These are phyloP conservation scores for Aethina tumida DNA, from an alignment of 1,140 invertebrate genomes.

Conservation along the genomic window DNA sequence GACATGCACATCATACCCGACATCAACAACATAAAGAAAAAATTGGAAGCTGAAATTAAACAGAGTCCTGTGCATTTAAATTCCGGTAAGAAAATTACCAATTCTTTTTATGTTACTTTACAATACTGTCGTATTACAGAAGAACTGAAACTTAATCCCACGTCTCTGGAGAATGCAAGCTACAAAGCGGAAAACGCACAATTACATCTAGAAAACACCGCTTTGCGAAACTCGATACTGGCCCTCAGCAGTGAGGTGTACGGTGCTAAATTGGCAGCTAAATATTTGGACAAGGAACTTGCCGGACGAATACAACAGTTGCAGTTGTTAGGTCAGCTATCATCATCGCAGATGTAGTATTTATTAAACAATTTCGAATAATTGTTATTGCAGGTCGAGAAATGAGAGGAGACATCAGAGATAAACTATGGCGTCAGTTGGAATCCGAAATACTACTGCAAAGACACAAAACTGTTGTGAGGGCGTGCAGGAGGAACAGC, in stretches of 20 bases:
- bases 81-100: slow-evolving; percentile 1
- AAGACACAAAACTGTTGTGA: slow-evolving; percentile 71
- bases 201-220: slow-evolving; percentile 58
- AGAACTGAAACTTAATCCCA: slow-evolving; percentile 29
- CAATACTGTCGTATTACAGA: slow-evolving; percentile 20
- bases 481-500: slow-evolving; percentile 40
- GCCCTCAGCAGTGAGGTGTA: slow-evolving; percentile 72
- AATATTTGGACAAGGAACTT: slow-evolving; percentile 79
- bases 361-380: slow-evolving; percentile 1
- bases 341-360: not conserved
- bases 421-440: slow-evolving; percentile 74
- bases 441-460: slow-evolving; percentile 80
- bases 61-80: slow-evolving; percentile 31
- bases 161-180: slow-evolving; percentile 36
- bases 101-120: slow-evolving; percentile 11
- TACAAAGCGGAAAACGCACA: slow-evolving; percentile 55
- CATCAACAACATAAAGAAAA: slow-evolving; percentile 33
- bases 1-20: slow-evolving; percentile 33
- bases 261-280: slow-evolving; percentile 70
- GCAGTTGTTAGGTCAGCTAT: slow-evolving; percentile 54
- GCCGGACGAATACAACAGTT: slow-evolving; percentile 81
- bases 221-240: slow-evolving; percentile 57
- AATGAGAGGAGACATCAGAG: slow-evolving; percentile 64
- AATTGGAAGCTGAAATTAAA: slow-evolving; percentile 35
- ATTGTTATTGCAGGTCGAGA: slow-evolving; percentile 42